Evolutionary conservation across 2,888 invertebrate species (phyloP), one percentile per base, ranked within the genome.

Genomic region (Syrista parreyssii): DNA sequence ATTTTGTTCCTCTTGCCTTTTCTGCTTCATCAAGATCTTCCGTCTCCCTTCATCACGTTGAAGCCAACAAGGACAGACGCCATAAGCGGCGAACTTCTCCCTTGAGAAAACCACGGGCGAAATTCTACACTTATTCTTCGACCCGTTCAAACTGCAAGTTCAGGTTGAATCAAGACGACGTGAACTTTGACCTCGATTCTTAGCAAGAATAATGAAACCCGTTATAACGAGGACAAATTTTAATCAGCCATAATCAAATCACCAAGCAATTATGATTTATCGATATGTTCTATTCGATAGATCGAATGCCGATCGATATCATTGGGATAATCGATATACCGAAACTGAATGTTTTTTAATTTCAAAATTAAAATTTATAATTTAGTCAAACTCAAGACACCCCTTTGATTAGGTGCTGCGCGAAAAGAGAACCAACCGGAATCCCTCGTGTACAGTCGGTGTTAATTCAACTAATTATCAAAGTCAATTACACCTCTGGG

Each of bases 391-490:
- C 15, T 6, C 15, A 15, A 55, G 6, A 11, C 23, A 12, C 11
- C 12, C 71, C 31, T 33, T 71, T 71, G 23, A 30, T 71, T 12
- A 11, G 71, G 15, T 33, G 71, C 30, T n/a, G 6, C 23, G 4
- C 30, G 12, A 30, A 9, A 0, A 15, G n/a, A 3, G 0, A 71
- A 12, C n/a, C 71, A 32, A 11, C 11, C 33, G 11, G 33, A 30
- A 1, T 71, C 33, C 71, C 71, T 33, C 12, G 71, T 55, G 74
- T 55, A 55, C 55, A 23, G 55, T 55, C 55, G 2, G 32, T 34
- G 75, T n/a, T 76, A 75, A 78, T 78, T 78, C 71, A 78, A 75
- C 75, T 75, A 78, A 78, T 78, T 76, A 78, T 76, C 78, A 72
- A 73, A 78, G 75, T 73, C 78, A 78, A 78, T 78, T 78, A 75